Evolutionary conservation across 2,797 vertebrate species (phyloP).

Genomic region (Setipinna tenuifilis): DNA sequence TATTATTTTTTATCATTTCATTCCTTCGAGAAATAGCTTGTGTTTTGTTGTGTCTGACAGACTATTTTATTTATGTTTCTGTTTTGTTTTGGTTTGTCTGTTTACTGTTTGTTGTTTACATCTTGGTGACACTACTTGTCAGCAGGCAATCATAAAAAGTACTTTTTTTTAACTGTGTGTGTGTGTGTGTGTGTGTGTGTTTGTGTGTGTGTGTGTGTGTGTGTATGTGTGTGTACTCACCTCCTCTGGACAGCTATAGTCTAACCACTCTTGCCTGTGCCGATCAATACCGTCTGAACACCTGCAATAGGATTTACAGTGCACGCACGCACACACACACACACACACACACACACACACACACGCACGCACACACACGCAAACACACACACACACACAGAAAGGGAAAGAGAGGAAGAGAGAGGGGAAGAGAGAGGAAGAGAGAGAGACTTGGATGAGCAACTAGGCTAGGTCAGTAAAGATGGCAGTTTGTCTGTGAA

Average conservation of each 20-base stretch:
- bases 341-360: constrained; percentile 25
- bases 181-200: background rate
- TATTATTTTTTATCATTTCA: background rate
- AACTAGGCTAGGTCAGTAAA: background rate
- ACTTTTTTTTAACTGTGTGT: too few relatives aligned
- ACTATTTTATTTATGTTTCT: background rate
- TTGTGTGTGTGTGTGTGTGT: background rate
- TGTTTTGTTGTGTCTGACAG: background rate
- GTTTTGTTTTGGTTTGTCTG: too few relatives aligned
- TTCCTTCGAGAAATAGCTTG: background rate
- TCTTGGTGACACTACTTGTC: background rate
- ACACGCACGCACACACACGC: background rate
- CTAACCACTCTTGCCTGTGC: constrained; percentile 91
- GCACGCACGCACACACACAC: constrained; percentile 1
- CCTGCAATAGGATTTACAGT: constrained; percentile 67
- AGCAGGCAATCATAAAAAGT: background rate
- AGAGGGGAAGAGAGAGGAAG: too few relatives aligned
- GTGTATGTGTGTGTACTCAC: constrained; percentile 67
- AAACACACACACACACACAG: background rate
- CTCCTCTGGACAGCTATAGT: constrained; percentile 88
- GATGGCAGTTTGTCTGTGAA: background rate
- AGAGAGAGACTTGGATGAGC: background rate
- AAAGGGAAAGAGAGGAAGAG: too few relatives aligned
- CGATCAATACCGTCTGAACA: constrained; percentile 94
- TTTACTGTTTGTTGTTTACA: too few relatives aligned